Evolutionary conservation across 2,888 invertebrate species (phyloP).

Genomic region (Polia nebulosa): DNA sequence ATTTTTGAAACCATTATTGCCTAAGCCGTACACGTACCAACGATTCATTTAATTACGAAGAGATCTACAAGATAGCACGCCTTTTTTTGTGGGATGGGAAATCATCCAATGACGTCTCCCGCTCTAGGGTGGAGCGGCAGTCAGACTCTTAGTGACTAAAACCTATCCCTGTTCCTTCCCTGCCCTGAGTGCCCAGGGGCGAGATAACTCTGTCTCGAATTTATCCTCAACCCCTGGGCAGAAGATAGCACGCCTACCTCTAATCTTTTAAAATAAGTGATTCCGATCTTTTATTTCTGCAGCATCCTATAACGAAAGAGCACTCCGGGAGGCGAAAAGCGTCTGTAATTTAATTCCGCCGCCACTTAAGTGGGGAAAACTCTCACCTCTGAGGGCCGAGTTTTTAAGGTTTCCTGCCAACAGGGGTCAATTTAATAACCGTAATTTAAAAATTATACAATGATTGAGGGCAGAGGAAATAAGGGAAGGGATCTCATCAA

Average conservation of each 20-base stretch:
- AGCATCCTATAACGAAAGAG: constrained; percentile 25
- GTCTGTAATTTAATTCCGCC: constrained; percentile 41
- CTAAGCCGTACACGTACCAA: no score
- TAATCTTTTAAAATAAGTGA: constrained; percentile 13
- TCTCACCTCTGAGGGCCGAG: constrained; percentile 5
- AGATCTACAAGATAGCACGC: no score
- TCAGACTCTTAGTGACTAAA: no score
- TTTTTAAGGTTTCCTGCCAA: constrained; percentile 7
- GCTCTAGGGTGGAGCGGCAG: no score
- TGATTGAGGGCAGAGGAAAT: rapidly evolving
- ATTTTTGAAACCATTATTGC: no score
- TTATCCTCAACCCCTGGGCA: no score
- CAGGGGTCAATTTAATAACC: neutral
- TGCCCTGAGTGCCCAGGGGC: no score
- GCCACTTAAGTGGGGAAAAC: constrained; percentile 4
- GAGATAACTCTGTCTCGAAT: no score
- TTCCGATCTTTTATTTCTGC: constrained; percentile 16
- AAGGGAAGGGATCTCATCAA: neutral
- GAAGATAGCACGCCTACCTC: neutral
- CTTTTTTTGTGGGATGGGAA: no score
- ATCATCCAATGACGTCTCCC: no score
- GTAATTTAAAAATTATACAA: neutral
- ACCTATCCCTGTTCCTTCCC: no score
- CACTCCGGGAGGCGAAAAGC: constrained; percentile 36
- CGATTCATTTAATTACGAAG: no score